A percentile compares a stretch with the other conserved stretches of the same genome.
Evolutionary conservation across 2,113 vertebrate species (phyloP).

Genomic region (Tichodroma muraria): DNA sequence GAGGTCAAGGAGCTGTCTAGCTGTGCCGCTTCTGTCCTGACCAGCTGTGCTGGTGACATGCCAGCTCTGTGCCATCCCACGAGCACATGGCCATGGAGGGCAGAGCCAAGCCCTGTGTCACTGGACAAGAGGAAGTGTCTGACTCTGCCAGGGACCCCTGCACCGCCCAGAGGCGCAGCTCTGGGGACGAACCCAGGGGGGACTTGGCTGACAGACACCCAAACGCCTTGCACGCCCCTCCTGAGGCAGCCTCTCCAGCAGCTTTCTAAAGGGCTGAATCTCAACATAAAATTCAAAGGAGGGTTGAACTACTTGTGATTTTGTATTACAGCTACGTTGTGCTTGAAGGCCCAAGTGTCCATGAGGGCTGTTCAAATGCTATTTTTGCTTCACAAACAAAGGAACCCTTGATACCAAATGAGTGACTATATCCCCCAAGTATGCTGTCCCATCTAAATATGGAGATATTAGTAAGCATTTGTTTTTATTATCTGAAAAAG

Average conservation of each 20-base stretch:
- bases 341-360: not conserved
- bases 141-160: not conserved
- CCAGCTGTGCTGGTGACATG: not conserved
- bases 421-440: constrained; percentile 2
- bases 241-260: not conserved
- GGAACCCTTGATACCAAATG: not conserved
- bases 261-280: not conserved
- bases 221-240: not conserved
- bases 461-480: constrained; percentile 41
- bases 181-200: not conserved
- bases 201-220: not conserved
- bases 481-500: constrained; percentile 36
- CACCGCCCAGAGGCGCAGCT: rapidly evolving
- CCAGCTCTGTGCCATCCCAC: rapidly evolving
- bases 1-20: not conserved
- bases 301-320: not conserved
- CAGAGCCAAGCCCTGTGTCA: not conserved
- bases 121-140: not conserved
- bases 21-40: not conserved
- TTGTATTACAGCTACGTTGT: not conserved
- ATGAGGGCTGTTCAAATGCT: not conserved
- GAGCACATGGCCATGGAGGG: not conserved
- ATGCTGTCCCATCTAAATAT: constrained; percentile 41
- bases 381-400: constrained; percentile 51
- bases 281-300: not conserved